Evolutionary conservation across 2,113 vertebrate genomes (phyloP).

Genomic region (Orthonyx spaldingii): DNA sequence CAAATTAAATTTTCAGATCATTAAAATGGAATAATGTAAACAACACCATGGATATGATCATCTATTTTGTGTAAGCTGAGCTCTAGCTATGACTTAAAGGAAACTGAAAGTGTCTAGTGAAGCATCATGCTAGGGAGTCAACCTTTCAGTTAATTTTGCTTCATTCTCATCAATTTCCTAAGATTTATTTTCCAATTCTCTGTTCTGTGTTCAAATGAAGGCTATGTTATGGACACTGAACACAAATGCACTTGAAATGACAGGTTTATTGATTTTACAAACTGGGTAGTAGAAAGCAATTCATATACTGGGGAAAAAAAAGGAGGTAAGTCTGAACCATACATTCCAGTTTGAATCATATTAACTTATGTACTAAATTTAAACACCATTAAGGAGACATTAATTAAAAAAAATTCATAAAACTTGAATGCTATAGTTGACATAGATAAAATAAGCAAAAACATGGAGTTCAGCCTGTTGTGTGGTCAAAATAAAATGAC

Average conservation of each 20-base stretch:
- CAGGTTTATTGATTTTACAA: background rate
- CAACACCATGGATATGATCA: background rate
- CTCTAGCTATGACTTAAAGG: slow-evolving; percentile 4
- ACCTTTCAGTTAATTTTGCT: slow-evolving; percentile 59
- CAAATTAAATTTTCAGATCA: background rate
- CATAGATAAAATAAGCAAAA: background rate
- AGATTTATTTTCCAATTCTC: slow-evolving; percentile 57
- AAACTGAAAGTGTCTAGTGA: slow-evolving; percentile 51
- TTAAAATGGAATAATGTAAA: background rate
- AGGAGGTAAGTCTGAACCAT: background rate
- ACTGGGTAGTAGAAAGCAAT: background rate
- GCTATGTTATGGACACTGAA: background rate
- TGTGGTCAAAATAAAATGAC: background rate
- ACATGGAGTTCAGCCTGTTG: background rate
- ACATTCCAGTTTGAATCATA: background rate
- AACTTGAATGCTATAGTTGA: background rate
- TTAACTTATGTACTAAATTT: background rate
- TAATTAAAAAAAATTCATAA: background rate
- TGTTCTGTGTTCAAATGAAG: background rate
- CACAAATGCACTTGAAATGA: background rate
- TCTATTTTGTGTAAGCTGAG: background rate
- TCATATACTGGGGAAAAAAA: background rate
- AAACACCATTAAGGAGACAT: background rate
- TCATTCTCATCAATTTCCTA: slow-evolving; percentile 47
- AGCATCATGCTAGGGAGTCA: slow-evolving; percentile 66